A percentile compares a stretch with the other conserved stretches of the same genome.
Evolutionary conservation across 2,797 vertebrate species (phyloP).

Genomic region (Poeciliopsis turneri): DNA sequence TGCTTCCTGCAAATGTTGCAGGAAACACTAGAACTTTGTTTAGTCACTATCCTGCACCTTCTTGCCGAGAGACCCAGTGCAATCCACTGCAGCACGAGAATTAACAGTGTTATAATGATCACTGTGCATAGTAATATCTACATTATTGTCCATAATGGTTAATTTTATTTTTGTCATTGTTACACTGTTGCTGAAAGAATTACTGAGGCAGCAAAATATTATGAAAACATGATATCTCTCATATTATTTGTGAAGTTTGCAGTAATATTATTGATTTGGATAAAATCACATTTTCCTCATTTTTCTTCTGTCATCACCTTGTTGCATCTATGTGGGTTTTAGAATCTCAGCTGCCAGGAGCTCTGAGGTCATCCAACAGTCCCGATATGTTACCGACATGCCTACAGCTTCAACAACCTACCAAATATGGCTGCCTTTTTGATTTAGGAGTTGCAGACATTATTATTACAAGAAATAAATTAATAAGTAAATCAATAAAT

Average conservation of each 20-base stretch:
- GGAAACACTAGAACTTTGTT: not conserved
- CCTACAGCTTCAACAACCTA: not conserved
- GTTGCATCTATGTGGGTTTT: not conserved
- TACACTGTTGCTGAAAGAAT: not conserved
- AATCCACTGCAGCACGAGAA: not conserved
- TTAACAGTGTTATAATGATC: not conserved
- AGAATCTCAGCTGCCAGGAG: not conserved
- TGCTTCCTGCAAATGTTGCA: not conserved
- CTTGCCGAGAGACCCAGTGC: not conserved
- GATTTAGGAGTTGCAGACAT: not conserved
- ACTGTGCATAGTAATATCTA: not conserved
- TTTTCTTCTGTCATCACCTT: not conserved
- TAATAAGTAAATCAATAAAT: not conserved
- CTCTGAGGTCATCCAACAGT: not conserved
- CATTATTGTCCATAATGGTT: not conserved
- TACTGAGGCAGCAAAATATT: not conserved
- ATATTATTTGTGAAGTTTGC: not conserved
- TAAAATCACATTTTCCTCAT: not conserved
- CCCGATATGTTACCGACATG: not conserved
- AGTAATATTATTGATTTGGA: not conserved
- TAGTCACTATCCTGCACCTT: not conserved
- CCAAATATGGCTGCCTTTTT: not conserved
- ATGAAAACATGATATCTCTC: not conserved
- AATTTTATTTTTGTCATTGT: not conserved
- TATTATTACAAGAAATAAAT: not conserved